Conservation (phyloP, 2,113 vertebrate species). For the Platysternon megacephalum region DNA sequence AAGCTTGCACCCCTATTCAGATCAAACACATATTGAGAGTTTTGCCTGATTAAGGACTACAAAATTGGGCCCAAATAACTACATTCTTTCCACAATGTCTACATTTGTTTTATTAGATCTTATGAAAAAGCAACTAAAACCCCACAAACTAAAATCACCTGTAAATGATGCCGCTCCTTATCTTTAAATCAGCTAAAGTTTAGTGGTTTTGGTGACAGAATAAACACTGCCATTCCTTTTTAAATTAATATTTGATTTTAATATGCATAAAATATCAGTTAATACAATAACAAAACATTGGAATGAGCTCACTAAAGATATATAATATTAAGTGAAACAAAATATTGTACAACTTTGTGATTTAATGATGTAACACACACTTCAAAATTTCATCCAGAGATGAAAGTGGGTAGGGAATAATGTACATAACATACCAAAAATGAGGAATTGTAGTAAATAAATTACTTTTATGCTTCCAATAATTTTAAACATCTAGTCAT, state of each 20-base stretch:
- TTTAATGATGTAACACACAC: background rate
- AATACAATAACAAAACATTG: background rate
- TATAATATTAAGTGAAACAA: background rate
- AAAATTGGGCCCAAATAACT: background rate
- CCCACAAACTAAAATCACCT: background rate
- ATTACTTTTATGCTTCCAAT: constrained; percentile 28
- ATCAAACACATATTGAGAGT: background rate
- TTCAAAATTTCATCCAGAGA: background rate
- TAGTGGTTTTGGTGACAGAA: background rate
- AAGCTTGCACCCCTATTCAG: background rate
- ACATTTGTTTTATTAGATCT: background rate
- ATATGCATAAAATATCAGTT: background rate
- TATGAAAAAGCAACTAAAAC: background rate
- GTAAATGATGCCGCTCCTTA: background rate
- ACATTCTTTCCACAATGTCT: background rate
- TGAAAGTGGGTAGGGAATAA: background rate
- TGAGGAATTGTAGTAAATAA: background rate
- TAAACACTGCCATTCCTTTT: background rate
- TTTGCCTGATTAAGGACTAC: background rate
- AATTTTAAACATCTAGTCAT: constrained; percentile 8
- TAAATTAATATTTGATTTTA: background rate
- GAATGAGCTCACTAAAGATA: background rate
- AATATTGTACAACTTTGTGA: background rate
- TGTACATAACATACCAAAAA: constrained; percentile 11
- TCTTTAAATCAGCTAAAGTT: background rate